A percentile compares a stretch with the other conserved stretches of the same genome.
Evolutionary conservation across 1,140 invertebrate genomes (phyloP).

Genomic region (Antheraea mylitta): DNA sequence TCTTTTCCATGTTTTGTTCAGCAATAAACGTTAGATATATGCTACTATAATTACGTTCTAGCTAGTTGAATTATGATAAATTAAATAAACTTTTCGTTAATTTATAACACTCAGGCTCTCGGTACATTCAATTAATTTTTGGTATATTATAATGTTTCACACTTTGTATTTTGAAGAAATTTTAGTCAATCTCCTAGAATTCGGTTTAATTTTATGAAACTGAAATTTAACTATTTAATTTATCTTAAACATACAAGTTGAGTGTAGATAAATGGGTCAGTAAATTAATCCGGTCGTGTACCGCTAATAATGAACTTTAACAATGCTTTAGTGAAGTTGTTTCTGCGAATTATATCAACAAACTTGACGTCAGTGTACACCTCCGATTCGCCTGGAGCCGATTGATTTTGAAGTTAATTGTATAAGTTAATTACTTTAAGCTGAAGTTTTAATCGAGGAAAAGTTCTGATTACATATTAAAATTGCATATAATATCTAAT

Average conservation of each 20-base stretch:
- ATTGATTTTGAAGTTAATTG: conserved; percentile 1
- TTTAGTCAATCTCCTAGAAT: too few species aligned
- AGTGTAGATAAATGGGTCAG: neutral
- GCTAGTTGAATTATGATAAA: too few species aligned
- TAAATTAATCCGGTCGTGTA: neutral
- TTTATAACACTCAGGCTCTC: too few species aligned
- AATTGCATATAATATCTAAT: neutral
- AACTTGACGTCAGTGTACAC: neutral
- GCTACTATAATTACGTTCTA: too few species aligned
- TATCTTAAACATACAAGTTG: neutral
- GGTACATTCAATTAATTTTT: too few species aligned
- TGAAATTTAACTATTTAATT: neutral
- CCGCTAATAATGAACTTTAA: neutral
- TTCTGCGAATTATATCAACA: neutral
- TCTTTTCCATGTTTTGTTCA: too few species aligned
- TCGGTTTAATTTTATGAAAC: too few species aligned
- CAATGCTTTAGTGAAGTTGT: neutral
- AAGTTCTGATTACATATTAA: neutral
- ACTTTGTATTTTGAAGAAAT: too few species aligned
- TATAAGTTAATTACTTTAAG: conserved; percentile 2
- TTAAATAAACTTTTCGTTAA: too few species aligned
- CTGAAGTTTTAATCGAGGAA: neutral
- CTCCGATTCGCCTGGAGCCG: neutral
- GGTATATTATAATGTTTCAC: too few species aligned
- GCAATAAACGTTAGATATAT: too few species aligned